These are phyloP conservation scores for Melanchra persicariae DNA, from an alignment of 2,888 invertebrate genomes.

Conservation along the genomic window DNA sequence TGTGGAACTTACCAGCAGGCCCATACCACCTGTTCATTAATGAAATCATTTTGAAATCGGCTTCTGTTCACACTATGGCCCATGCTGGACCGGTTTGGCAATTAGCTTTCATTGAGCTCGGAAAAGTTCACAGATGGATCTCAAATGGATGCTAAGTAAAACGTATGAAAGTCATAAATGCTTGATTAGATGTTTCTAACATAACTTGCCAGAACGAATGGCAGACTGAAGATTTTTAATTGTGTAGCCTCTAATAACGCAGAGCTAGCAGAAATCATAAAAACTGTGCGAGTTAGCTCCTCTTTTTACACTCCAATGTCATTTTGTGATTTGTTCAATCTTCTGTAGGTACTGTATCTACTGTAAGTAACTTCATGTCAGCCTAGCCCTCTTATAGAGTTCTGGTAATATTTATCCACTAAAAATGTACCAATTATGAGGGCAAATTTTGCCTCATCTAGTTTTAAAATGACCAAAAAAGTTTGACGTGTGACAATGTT, in stretches of 20 bases:
- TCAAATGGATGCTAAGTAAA: neutral
- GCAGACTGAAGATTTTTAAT: too few species aligned
- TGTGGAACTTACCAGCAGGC: constrained; percentile 23
- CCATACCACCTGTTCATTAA: neutral
- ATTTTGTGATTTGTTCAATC: neutral
- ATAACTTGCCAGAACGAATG: neutral
- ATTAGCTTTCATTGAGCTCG: constrained; percentile 22
- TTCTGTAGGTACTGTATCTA: neutral
- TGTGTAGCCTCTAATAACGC: too few species aligned
- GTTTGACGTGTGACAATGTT: too few species aligned
- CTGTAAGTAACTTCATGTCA: too few species aligned
- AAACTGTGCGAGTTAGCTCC: too few species aligned
- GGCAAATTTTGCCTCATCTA: too few species aligned
- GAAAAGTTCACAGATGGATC: constrained; percentile 1
- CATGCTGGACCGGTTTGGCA: constrained; percentile 22
- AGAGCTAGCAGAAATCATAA: too few species aligned
- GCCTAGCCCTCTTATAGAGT: too few species aligned
- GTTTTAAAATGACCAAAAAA: too few species aligned
- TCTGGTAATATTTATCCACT: too few species aligned
- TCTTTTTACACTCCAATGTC: too few species aligned
- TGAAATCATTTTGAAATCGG: constrained; percentile 20
- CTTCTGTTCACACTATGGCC: constrained; percentile 22
- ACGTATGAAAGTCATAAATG: neutral
- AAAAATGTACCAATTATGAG: too few species aligned
- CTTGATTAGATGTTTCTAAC: neutral